Evolutionary conservation across 2,113 vertebrate genomes (phyloP).

Genomic region (Phalacrocorax carbo): DNA sequence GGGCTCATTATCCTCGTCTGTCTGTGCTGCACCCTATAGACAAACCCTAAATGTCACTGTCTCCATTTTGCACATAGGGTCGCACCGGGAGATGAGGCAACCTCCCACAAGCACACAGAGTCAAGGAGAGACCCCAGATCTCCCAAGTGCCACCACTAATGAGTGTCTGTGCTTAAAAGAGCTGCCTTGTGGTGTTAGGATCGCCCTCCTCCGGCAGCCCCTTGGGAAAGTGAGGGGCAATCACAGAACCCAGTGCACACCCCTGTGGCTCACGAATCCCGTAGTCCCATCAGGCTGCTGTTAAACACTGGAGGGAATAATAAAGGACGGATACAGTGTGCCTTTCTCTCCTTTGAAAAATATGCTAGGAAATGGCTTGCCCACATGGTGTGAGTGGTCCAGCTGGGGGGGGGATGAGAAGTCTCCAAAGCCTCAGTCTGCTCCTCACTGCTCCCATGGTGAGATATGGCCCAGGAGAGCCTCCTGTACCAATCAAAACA

Average conservation of each 20-base stretch:
- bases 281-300: background rate
- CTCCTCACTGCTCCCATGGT: background rate
- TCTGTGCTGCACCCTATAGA: background rate
- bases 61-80: background rate
- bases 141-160: background rate
- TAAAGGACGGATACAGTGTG: background rate
- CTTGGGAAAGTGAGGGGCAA: background rate
- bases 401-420: background rate
- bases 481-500: rapidly evolving
- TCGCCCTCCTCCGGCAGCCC: background rate
- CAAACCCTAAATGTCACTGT: background rate
- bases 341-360: background rate
- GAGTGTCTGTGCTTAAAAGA: background rate
- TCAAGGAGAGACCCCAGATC: background rate
- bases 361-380: background rate
- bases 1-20: background rate
- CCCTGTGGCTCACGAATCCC: rapidly evolving
- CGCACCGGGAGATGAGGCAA: background rate
- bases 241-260: rapidly evolving
- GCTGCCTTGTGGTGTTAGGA: background rate
- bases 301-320: background rate
- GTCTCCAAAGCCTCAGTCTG: background rate
- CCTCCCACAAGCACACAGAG: rapidly evolving
- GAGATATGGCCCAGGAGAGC: background rate
- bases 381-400: background rate